Percentiles rank a stretch among this genome's conserved stretches.
These are phyloP conservation scores for Maniola jurtina DNA, from an alignment of 1,140 invertebrate genomes.

Conservation along the genomic window DNA sequence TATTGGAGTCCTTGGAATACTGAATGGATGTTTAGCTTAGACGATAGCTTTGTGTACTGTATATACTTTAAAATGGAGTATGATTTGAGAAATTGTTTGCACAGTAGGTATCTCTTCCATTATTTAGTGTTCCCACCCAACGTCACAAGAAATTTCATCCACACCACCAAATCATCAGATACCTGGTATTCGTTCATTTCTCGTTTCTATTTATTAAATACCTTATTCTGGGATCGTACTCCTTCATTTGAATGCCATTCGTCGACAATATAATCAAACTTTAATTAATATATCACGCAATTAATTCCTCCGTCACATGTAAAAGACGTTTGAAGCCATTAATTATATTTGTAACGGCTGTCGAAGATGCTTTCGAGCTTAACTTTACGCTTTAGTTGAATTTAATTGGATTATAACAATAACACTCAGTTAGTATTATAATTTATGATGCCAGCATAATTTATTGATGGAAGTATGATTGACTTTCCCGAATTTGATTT, in stretches of 20 bases:
- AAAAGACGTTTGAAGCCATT: conserved; percentile 48
- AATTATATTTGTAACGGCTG: conserved; percentile 60
- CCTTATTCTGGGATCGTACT: background rate
- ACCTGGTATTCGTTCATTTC: no score
- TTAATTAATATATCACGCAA: conserved; percentile 28
- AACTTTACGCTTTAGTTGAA: conserved; percentile 38
- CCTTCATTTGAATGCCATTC: background rate
- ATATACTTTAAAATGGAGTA: no score
- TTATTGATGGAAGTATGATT: background rate
- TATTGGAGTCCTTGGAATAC: no score
- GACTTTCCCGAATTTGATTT: no score
- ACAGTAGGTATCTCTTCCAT: no score
- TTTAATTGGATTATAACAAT: conserved; percentile 30
- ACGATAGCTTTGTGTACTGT: no score
- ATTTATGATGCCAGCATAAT: background rate
- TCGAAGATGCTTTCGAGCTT: conserved; percentile 48
- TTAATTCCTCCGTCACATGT: conserved; percentile 39
- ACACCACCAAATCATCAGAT: no score
- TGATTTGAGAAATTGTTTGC: no score
- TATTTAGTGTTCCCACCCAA: no score
- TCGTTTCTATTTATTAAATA: background rate
- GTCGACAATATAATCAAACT: conserved; percentile 23
- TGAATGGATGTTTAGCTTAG: no score
- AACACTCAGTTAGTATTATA: background rate
- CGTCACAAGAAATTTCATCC: no score